Evolutionary conservation across 2,888 invertebrate genomes (phyloP), one percentile per base, ranked within the genome.

Genomic region (Metacarcinus magister): DNA sequence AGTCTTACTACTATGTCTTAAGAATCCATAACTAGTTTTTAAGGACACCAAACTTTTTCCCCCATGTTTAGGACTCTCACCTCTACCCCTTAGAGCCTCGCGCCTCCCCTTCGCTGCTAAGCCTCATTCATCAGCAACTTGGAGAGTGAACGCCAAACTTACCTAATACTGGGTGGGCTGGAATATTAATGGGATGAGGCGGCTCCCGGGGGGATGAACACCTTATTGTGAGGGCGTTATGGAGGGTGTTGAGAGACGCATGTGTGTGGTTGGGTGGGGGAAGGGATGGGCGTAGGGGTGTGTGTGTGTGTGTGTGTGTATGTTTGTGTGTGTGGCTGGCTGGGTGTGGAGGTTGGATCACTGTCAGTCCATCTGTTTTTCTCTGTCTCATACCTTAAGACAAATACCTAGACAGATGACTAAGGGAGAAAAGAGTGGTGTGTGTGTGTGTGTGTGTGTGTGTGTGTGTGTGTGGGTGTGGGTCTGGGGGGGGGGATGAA

Each of bases 121-220:
- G 82, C 82, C 82, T 82, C 82, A 82, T 82, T 82, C 82, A 82
- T 82, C 82, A 82, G 32, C 32, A 82, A 82, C 82, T 82, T 82
- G 82, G 82, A 23, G 82, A 82, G 82, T 82, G 82, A 82, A 82
- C 82, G 82, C 82, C 82, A 82, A 82, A 82, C 82, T 82, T 82
- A 28, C 32, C 82, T 82, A 82, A 82, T 82, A 82, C 82, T 82
- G 82, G 82, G 82, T 32, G 82, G 82, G 82, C 32, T 7, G 82
- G 82, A 82, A 82, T 82, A 82, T 82, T 82, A 82, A 82, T 82
- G 82, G 82, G 32, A 67, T 7, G 82, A 32, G 82, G 32, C 82
- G 32, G 82, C 82, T 82, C 82, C 28, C 32, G 28, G 32, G 82
- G 67, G 82, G 82, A 82, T 82, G 32, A 82, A 82, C 82, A 82